Percentiles rank a stretch among this genome's conserved stretches.
Conservation (phyloP, 30 jellyfish, hydroid and myxozoan species). For the Catostylus mosaicus region DNA sequence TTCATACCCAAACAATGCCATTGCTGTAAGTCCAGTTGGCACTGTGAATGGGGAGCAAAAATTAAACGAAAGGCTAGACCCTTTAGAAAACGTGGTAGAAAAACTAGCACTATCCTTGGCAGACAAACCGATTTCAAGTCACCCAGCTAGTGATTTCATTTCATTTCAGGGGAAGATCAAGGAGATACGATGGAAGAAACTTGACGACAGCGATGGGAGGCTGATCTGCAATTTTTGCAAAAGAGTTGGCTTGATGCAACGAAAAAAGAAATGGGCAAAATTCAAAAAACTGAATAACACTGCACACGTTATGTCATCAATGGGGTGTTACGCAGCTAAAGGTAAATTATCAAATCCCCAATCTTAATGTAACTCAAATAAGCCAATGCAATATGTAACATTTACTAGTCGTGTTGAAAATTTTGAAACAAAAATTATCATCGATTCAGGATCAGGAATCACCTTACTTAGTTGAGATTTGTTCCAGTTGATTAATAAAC, state of each 20-base stretch:
- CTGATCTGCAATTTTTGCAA: constrained; percentile 4
- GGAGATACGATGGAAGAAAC: no score
- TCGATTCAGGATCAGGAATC: constrained; percentile 57
- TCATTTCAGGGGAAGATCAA: no score
- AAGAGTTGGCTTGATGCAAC: background rate
- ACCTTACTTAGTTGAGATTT: constrained; percentile 23
- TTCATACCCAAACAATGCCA: background rate
- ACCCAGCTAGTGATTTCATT: background rate
- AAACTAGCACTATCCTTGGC: constrained; percentile 1
- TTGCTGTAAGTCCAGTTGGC: no score
- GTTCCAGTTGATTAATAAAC: constrained; percentile 36
- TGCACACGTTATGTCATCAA: background rate
- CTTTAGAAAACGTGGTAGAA: constrained; percentile 3
- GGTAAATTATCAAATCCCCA: constrained; percentile 18
- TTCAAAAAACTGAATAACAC: background rate
- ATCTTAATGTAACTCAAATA: background rate
- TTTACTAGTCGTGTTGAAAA: constrained; percentile 34
- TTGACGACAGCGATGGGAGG: background rate
- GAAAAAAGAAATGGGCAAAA: background rate
- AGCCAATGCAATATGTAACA: constrained; percentile 30
- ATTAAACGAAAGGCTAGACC: background rate
- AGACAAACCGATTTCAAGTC: background rate
- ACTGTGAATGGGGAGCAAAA: constrained; percentile 6
- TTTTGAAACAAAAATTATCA: constrained; percentile 29
- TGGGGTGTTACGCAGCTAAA: constrained; percentile 31